Percentiles rank a stretch among this genome's conserved stretches.
These are phyloP conservation scores for Pteromalus puparum DNA, from an alignment of 1,140 invertebrate genomes.

Conservation along the genomic window DNA sequence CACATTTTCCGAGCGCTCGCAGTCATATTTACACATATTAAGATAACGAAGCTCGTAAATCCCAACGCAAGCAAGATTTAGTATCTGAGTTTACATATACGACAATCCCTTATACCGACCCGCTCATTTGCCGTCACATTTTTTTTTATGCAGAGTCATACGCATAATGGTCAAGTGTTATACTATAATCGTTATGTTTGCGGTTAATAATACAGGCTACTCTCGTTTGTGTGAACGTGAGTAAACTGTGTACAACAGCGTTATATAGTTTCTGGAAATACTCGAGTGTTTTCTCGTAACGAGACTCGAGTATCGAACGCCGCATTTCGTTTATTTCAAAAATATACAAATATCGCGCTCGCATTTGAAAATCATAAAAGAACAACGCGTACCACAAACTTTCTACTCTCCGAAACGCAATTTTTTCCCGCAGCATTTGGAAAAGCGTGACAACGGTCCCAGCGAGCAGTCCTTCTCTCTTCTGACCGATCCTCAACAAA, in stretches of 20 bases:
- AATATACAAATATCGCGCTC: too few relatives aligned
- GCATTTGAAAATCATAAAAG: too few relatives aligned
- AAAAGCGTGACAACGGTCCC: neutral
- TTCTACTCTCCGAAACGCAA: neutral
- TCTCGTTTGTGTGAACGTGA: too few relatives aligned
- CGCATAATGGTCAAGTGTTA: neutral
- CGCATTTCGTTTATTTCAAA: too few relatives aligned
- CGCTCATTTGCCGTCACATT: neutral
- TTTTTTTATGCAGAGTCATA: neutral
- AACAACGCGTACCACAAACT: neutral
- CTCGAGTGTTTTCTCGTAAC: too few relatives aligned
- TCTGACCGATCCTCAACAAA: neutral
- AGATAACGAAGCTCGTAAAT: conserved; percentile 35
- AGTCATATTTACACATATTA: conserved; percentile 25
- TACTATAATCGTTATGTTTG: too few relatives aligned
- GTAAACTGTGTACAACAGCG: too few relatives aligned
- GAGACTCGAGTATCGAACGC: too few relatives aligned
- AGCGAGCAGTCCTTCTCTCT: too few relatives aligned
- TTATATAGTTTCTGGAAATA: too few relatives aligned
- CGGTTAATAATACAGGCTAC: too few relatives aligned
- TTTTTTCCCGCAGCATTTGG: neutral
- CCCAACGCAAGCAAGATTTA: conserved; percentile 9
- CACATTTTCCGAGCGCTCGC: neutral
- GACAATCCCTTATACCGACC: neutral
- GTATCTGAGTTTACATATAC: neutral